Base-by-base conservation (phyloP, 2,888 invertebrate species). In the Vanessa cardui region DNA sequence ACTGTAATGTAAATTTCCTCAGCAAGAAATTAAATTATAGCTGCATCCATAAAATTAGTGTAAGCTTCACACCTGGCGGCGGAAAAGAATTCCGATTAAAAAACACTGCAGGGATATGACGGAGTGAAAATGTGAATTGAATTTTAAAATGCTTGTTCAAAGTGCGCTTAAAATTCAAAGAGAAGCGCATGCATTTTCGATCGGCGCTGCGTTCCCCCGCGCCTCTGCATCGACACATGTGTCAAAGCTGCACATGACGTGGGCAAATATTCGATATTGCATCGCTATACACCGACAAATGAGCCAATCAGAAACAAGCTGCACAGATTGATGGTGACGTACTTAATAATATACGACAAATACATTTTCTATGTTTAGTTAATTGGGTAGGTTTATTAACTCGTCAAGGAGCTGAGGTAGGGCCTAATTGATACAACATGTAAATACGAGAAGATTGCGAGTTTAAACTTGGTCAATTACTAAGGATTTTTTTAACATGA, bases 91-190 rank as follows among this genome's bases (percentile, higher is more conserved):
- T 49, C n/a, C 21, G 39, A 49, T 26, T 58, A 58, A 47, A 46
- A 64, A 64, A 47, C 49, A 39, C 39, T 58, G 47, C 49, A 58
- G 18, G 58, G 50, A 59, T 64, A 59, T 50, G 31, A 64, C 39
- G 6, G 26, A 52, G 50, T 45, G 49, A 58, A 58, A 50, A 50
- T 65, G 59, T 59, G 50, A 52, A 52, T 59, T 65, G 64, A 65
- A 65, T 65, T 65, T 59, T 65, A 59, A 65, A 50, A 44, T 47
- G 45, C 31, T 33, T 39, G 64, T 59, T 59, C 45, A 59, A 65
- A 65, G 59, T 52, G 39, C 54, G 39, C 52, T 65, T 59, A 59
- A 65, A 46, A 54, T 54, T 54, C 16, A 54, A 31, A 54, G 31
- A 16, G 26, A 54, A 21, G 52, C 26, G 16, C 31, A 31, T 54